phyloP scores from a whole-genome alignment of 2,113 vertebrate genomes.

The Sorex fumeus region DNA sequence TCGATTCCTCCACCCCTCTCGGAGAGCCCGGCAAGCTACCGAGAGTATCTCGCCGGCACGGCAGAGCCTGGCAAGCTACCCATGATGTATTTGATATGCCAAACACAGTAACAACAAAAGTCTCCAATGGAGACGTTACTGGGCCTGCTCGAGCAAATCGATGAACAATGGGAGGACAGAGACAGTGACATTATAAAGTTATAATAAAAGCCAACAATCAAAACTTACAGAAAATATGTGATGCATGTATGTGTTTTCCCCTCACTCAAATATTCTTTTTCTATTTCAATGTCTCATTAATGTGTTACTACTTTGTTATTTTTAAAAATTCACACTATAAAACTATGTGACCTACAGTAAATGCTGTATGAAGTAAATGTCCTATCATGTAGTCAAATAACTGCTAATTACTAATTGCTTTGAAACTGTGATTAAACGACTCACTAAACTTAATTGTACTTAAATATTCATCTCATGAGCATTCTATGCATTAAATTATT shows the following conservation, averaged over 20 bases:
- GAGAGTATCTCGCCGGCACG: no score
- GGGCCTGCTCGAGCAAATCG: no score
- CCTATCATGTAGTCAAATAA: neutral
- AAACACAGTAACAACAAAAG: no score
- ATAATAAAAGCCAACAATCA: neutral
- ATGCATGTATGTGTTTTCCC: neutral
- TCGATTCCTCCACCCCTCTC: no score
- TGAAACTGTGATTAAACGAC: neutral
- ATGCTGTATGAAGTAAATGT: neutral
- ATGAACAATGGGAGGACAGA: no score
- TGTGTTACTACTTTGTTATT: constrained; percentile 3
- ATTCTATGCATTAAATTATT: neutral
- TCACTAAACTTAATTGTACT: neutral
- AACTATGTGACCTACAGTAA: neutral
- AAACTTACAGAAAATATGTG: neutral
- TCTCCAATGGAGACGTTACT: no score
- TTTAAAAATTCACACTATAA: neutral
- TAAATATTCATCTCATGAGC: neutral
- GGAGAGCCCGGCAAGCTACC: no score
- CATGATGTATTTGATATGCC: no score
- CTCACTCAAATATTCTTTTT: neutral
- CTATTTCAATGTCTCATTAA: neutral
- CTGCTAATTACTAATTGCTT: neutral
- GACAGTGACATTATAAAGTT: no score
- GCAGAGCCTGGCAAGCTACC: no score